Conservation (phyloP, 2,113 vertebrate species). For the Acinonyx jubatus region DNA sequence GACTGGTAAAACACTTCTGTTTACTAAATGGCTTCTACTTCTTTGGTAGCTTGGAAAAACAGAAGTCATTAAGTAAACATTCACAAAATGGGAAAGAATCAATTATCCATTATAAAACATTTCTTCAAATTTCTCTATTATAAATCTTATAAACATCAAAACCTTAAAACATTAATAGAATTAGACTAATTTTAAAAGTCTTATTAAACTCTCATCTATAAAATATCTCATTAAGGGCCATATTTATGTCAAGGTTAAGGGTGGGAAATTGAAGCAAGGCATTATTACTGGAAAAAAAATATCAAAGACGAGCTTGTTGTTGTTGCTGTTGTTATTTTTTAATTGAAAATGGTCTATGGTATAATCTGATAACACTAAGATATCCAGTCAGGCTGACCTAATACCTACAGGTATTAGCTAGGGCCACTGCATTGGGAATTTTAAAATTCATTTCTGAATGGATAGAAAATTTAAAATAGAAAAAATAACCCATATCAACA, state of each 20-base stretch:
- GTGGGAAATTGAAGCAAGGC: not conserved
- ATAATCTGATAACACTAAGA: not conserved
- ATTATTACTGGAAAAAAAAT: not conserved
- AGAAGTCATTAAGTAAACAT: not conserved
- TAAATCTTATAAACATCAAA: not conserved
- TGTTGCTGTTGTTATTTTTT: not conserved
- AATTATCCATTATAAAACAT: not conserved
- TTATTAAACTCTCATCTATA: not conserved
- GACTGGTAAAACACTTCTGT: not conserved
- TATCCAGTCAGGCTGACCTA: not conserved
- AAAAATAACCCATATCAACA: not conserved
- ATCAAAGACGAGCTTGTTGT: not conserved
- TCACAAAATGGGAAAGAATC: not conserved
- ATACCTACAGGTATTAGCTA: not conserved
- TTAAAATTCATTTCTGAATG: not conserved
- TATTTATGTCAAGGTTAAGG: conserved; percentile 12
- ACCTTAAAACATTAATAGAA: not conserved
- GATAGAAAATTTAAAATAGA: not conserved
- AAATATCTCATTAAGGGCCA: not conserved
- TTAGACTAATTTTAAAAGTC: not conserved
- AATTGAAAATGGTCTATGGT: not conserved
- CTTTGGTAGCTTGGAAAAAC: not conserved
- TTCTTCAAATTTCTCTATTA: not conserved
- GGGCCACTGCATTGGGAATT: not conserved
- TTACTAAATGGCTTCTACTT: not conserved